Conservation (phyloP, 2,888 invertebrate species). For the Cryptocheilus praepositus region DNA sequence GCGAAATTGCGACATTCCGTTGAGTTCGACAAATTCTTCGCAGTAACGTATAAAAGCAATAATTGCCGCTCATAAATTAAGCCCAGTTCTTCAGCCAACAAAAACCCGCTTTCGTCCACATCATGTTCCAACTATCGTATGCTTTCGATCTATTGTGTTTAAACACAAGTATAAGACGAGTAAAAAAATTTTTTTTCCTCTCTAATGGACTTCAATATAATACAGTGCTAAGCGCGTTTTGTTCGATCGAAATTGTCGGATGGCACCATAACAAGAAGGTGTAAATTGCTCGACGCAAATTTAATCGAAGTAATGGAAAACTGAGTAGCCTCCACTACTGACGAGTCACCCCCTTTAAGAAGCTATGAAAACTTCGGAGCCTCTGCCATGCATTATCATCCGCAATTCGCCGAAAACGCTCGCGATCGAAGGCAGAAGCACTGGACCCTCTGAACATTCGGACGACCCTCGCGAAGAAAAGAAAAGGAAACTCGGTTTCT, state of each 20-base stretch:
- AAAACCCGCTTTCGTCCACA: too few relatives aligned
- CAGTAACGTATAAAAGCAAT: neutral
- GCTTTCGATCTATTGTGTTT: too few relatives aligned
- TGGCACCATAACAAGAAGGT: constrained; percentile 14
- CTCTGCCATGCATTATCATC: constrained; percentile 35
- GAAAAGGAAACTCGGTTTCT: constrained; percentile 1
- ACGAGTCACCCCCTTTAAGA: too few relatives aligned
- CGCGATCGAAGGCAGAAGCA: neutral
- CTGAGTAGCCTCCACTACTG: too few relatives aligned
- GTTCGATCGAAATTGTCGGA: too few relatives aligned
- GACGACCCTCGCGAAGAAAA: neutral
- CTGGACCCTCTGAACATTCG: neutral
- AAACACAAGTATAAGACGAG: too few relatives aligned
- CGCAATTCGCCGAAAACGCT: constrained; percentile 24
- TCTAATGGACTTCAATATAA: neutral
- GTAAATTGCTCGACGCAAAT: constrained; percentile 16
- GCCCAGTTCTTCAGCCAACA: too few relatives aligned
- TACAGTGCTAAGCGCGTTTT: neutral
- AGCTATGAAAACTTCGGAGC: too few relatives aligned
- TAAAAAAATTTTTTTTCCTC: too few relatives aligned
- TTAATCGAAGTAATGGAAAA: neutral
- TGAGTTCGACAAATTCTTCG: neutral
- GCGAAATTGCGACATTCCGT: neutral
- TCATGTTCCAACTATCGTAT: too few relatives aligned
- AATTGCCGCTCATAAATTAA: too few relatives aligned